Evolutionary conservation across 92 coral and sea anemone genomes (phyloP).

Genomic region (Heteractis magnifica): DNA sequence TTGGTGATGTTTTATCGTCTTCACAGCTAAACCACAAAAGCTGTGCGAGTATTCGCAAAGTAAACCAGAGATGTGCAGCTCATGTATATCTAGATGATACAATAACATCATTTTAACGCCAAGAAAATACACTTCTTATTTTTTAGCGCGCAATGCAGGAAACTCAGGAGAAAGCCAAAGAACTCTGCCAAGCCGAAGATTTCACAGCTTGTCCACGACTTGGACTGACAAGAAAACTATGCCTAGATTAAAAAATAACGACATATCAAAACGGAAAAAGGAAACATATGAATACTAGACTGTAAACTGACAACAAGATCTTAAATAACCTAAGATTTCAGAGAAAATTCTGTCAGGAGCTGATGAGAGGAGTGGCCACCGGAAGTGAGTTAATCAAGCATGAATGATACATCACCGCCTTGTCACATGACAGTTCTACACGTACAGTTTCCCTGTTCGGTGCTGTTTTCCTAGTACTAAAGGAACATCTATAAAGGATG

Average conservation of each 20-base stretch:
- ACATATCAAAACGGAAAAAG: too few species aligned
- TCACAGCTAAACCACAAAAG: background rate
- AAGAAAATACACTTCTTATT: too few species aligned
- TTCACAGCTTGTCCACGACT: too few species aligned
- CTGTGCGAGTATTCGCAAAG: background rate
- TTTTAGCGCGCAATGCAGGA: too few species aligned
- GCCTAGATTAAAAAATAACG: too few species aligned
- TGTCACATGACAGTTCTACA: background rate
- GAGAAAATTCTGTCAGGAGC: background rate
- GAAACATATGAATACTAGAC: background rate
- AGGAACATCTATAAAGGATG: background rate
- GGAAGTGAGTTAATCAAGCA: slow-evolving; percentile 29
- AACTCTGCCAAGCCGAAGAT: too few species aligned
- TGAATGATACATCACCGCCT: slow-evolving; percentile 15
- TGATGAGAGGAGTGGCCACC: slow-evolving; percentile 13
- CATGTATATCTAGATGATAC: background rate
- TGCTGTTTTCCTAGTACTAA: background rate
- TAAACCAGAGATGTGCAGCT: background rate
- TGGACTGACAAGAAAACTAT: too few species aligned
- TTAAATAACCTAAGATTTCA: background rate
- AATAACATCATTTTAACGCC: background rate
- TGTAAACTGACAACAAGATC: background rate
- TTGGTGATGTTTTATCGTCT: background rate
- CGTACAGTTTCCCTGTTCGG: background rate
- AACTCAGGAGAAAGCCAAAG: too few species aligned